phyloP scores from a whole-genome alignment of 1,140 invertebrate species.

The Camponotus pennsylvanicus region DNA sequence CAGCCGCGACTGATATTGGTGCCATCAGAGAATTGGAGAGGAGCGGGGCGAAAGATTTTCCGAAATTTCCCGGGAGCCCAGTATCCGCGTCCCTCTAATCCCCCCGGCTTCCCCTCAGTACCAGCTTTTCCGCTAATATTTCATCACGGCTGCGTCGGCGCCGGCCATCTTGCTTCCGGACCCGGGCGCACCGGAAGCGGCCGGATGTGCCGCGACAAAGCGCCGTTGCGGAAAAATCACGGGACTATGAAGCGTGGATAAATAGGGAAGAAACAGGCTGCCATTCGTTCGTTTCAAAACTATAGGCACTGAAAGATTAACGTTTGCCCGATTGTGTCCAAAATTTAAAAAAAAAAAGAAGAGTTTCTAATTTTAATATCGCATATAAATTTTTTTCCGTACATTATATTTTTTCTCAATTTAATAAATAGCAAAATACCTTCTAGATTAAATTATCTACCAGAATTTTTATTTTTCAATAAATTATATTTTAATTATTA shows the following conservation, averaged over 20 bases:
- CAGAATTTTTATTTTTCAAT: neutral
- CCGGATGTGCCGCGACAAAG: conserved; percentile 84
- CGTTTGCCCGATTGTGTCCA: neutral
- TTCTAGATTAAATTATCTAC: neutral
- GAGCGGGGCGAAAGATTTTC: conserved; percentile 76
- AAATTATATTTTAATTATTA: neutral
- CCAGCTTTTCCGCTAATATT: conserved; percentile 85
- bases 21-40: conserved; percentile 32
- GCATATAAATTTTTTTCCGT: neutral
- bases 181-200: conserved; percentile 80
- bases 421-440: neutral
- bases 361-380: neutral
- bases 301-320: conserved; percentile 27
- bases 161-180: conserved; percentile 85
- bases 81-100: conserved; percentile 70
- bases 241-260: conserved; percentile 83
- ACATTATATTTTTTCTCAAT: neutral
- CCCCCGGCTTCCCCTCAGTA: conserved; percentile 53
- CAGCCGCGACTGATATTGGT: conserved; percentile 53
- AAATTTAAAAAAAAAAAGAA: neutral
- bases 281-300: conserved; percentile 27
- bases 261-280: conserved; percentile 77
- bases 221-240: conserved; percentile 84
- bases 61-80: conserved; percentile 81
- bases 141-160: conserved; percentile 79